Conservation (phyloP, 2,888 invertebrate genomes). For the Sphinx pinastri region DNA sequence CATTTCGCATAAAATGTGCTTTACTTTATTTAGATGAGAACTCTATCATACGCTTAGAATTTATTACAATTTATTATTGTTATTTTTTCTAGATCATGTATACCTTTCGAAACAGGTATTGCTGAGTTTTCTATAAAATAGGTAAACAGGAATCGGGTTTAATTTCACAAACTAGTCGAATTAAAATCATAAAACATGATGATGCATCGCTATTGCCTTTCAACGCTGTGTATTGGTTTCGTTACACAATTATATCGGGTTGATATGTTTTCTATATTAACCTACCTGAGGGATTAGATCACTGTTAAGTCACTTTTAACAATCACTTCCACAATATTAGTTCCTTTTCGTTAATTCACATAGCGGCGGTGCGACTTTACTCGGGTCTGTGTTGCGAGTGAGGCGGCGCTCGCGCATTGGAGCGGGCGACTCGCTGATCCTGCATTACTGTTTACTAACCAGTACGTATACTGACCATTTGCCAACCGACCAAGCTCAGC, state of each 20-base stretch:
- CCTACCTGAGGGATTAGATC: conserved; percentile 60
- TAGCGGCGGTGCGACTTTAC: conserved; percentile 59
- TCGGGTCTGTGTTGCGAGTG: conserved; percentile 65
- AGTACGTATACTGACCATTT: conserved; percentile 36
- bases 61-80: neutral
- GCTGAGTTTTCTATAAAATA: neutral
- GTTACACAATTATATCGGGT: neutral
- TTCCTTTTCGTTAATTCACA: conserved; percentile 43
- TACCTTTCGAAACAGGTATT: neutral
- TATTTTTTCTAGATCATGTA: neutral
- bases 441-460: conserved; percentile 51
- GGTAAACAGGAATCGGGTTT: neutral
- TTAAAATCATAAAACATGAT: conserved; percentile 2
- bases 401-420: conserved; percentile 69
- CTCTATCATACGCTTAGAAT: neutral
- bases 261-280: conserved; percentile 36
- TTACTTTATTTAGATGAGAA: neutral
- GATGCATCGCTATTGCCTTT: neutral
- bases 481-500: conserved; percentile 50
- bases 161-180: neutral
- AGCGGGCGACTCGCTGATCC: conserved; percentile 68
- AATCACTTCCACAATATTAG: conserved; percentile 59
- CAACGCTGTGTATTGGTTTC: neutral
- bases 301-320: conserved; percentile 48
- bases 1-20: neutral